phyloP scores from a whole-genome alignment of 2,797 vertebrate genomes.

The Catamblyrhynchus diadema region DNA sequence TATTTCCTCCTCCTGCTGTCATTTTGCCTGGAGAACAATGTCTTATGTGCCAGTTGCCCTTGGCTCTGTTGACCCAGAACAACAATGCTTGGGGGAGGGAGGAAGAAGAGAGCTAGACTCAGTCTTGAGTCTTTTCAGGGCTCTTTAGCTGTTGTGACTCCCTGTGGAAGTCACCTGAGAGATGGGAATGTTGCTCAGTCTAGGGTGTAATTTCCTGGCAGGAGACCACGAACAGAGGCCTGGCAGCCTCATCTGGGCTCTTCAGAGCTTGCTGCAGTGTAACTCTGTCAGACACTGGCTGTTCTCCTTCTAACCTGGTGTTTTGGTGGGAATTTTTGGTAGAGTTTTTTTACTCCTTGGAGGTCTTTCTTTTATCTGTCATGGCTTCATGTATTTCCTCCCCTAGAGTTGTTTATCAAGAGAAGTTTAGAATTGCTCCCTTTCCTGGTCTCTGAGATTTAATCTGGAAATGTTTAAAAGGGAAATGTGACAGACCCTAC shows the following conservation, averaged over 20 bases:
- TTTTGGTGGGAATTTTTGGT: background rate
- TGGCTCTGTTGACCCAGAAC: slow-evolving; percentile 55
- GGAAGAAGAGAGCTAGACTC: background rate
- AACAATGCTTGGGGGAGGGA: background rate
- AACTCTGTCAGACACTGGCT: background rate
- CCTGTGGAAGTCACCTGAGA: background rate
- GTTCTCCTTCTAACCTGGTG: background rate
- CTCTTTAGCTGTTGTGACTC: background rate
- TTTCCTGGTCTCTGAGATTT: background rate
- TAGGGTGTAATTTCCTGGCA: background rate
- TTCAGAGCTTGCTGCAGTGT: background rate
- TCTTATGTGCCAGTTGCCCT: slow-evolving; percentile 39
- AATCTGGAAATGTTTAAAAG: slow-evolving; percentile 24
- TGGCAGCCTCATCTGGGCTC: background rate
- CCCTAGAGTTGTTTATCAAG: slow-evolving; percentile 26
- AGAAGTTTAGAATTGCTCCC: background rate
- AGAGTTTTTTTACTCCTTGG: background rate
- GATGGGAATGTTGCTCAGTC: background rate
- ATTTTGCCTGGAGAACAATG: slow-evolving; percentile 43
- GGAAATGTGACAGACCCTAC: slow-evolving; percentile 43
- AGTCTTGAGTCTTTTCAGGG: background rate
- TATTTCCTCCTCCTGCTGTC: slow-evolving; percentile 52
- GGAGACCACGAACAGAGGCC: background rate
- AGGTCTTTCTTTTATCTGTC: background rate
- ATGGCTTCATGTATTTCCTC: background rate